Conservation (phyloP, 2,888 invertebrate genomes). For the Eugnorisma glareosa region DNA sequence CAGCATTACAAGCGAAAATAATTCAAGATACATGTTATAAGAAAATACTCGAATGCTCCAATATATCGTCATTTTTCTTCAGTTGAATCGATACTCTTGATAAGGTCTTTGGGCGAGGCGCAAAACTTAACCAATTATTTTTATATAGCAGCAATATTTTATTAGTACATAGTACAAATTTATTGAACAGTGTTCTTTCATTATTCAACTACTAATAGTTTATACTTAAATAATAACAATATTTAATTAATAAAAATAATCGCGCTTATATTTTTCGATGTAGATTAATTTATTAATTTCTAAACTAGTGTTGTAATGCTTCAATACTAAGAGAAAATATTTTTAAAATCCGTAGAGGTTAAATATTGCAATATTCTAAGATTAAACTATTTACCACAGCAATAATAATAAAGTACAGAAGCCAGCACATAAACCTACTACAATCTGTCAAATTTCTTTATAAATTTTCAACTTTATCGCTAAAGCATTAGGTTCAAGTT, state of each 20-base stretch:
- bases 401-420: conserved; percentile 3
- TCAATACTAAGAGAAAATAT: conserved; percentile 47
- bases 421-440: too few relatives aligned
- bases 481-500: too few relatives aligned
- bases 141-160: conserved; percentile 47
- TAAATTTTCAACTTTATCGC: too few relatives aligned
- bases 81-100: neutral
- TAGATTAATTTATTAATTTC: conserved; percentile 55
- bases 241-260: conserved; percentile 39
- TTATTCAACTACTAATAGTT: conserved; percentile 38
- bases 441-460: too few relatives aligned
- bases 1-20: neutral
- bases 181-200: conserved; percentile 43
- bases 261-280: conserved; percentile 60
- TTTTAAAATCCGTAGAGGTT: conserved; percentile 40
- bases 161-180: conserved; percentile 62
- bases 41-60: neutral
- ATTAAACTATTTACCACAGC: neutral
- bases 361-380: conserved; percentile 21
- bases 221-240: conserved; percentile 18
- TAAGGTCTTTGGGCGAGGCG: conserved; percentile 16
- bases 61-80: neutral
- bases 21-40: neutral
- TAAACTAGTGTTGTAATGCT: conserved; percentile 43
- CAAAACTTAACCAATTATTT: conserved; percentile 17